Evolutionary conservation across 23 tunicate genomes (phyloP).

Genomic region (Diplosoma virens): DNA sequence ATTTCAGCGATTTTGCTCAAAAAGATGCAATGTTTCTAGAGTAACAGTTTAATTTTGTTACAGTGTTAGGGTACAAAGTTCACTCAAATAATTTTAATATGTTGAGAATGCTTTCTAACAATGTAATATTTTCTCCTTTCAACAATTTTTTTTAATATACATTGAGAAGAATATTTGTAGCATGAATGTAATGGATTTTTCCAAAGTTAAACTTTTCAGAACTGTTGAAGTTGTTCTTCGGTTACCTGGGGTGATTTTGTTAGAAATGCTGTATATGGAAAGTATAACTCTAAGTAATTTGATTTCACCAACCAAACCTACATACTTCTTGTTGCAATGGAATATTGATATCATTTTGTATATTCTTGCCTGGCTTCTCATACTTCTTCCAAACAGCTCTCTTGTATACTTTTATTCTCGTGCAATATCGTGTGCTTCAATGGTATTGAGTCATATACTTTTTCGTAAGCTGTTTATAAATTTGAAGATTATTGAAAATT

Average conservation of each 20-base stretch:
- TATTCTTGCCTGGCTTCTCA: conserved; percentile 46
- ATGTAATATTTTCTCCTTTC: too few species aligned
- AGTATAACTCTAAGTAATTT: conserved; percentile 35
- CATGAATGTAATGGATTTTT: too few species aligned
- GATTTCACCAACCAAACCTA: not conserved
- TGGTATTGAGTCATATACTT: conserved; percentile 44
- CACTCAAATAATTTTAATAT: too few species aligned
- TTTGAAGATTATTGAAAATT: conserved; percentile 3
- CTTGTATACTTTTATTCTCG: conserved; percentile 19
- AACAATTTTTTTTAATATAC: too few species aligned
- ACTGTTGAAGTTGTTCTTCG: conserved; percentile 40
- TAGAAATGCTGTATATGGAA: conserved; percentile 73
- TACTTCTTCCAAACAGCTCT: conserved; percentile 46
- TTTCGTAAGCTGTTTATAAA: conserved; percentile 7
- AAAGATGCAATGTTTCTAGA: too few species aligned
- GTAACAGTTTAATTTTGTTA: too few species aligned
- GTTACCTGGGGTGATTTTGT: conserved; percentile 44
- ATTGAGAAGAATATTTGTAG: too few species aligned
- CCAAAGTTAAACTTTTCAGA: too few species aligned
- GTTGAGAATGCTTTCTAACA: too few species aligned
- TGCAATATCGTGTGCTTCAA: conserved; percentile 11
- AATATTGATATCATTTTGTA: conserved; percentile 43
- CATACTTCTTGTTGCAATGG: not conserved
- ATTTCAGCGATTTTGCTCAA: too few species aligned
- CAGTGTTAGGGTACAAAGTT: too few species aligned